phyloP scores from a whole-genome alignment of 2,797 vertebrate genomes.

The Dipus sagitta region DNA sequence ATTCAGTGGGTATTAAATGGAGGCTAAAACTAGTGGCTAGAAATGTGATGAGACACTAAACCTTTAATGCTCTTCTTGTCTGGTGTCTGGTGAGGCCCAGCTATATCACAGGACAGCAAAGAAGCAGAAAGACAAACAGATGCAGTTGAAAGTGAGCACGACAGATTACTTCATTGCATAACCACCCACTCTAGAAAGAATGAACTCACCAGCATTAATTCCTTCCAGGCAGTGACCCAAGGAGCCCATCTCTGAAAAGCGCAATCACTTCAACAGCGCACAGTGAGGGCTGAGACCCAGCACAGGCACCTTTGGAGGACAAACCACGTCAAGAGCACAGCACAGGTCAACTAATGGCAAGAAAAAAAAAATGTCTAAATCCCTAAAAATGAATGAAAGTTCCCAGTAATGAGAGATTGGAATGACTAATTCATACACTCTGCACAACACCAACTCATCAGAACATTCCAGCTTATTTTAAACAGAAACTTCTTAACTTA shows the following conservation, averaged over 20 bases:
- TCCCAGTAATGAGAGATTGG: neutral
- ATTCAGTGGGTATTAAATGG: neutral
- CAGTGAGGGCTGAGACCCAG: neutral
- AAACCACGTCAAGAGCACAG: neutral
- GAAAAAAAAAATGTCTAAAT: neutral
- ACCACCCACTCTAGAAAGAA: neutral
- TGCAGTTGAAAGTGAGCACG: neutral
- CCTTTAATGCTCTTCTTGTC: neutral
- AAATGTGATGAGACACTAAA: neutral
- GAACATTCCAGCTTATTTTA: slow-evolving; percentile 17
- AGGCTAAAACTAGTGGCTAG: neutral
- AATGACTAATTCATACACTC: neutral
- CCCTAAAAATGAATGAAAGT: neutral
- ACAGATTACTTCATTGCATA: neutral
- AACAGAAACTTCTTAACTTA: slow-evolving; percentile 31
- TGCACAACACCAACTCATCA: neutral
- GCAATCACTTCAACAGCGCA: neutral
- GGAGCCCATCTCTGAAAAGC: neutral
- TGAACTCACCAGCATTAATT: neutral
- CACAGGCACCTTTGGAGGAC: neutral
- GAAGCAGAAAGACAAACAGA: neutral
- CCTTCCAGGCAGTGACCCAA: neutral
- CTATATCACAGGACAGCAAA: neutral
- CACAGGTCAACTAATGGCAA: neutral
- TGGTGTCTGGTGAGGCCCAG: neutral